A percentile compares a stretch with the other conserved stretches of the same genome.
These are phyloP conservation scores for Cyphotilapia sp. DNA, from an alignment of 2,113 vertebrate genomes.

Conservation along the genomic window DNA sequence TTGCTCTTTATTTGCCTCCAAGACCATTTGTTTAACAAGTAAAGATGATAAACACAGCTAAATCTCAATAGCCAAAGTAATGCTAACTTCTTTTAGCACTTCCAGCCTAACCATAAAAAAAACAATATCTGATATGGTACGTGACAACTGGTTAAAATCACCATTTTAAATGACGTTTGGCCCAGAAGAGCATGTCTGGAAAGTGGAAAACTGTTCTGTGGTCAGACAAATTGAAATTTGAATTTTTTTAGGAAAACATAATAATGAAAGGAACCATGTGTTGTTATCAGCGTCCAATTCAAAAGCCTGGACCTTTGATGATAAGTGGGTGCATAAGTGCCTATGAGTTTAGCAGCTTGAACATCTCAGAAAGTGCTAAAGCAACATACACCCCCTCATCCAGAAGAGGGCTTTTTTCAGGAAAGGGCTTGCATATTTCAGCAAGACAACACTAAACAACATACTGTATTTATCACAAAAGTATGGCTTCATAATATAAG, in stretches of 20 bases:
- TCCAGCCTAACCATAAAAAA: neutral
- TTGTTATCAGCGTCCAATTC: neutral
- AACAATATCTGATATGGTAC: neutral
- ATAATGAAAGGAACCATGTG: neutral
- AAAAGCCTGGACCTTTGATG: fast-evolving
- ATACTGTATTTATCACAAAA: neutral
- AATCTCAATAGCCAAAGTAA: neutral
- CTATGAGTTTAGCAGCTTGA: fast-evolving
- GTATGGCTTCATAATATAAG: neutral
- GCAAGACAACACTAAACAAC: neutral
- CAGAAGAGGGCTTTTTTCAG: neutral
- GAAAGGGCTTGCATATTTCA: neutral
- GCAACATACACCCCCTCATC: fast-evolving
- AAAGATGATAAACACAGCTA: neutral
- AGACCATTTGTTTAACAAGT: neutral
- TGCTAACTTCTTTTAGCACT: neutral
- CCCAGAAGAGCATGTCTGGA: neutral
- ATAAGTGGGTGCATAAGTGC: neutral
- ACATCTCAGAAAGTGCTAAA: neutral
- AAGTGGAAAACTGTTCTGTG: neutral
- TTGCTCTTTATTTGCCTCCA: neutral
- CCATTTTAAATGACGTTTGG: neutral
- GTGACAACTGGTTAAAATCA: neutral
- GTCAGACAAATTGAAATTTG: neutral
- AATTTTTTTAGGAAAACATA: neutral